These are phyloP conservation scores for Magallana ariakensis DNA, from an alignment of 1,140 invertebrate species.

Conservation along the genomic window DNA sequence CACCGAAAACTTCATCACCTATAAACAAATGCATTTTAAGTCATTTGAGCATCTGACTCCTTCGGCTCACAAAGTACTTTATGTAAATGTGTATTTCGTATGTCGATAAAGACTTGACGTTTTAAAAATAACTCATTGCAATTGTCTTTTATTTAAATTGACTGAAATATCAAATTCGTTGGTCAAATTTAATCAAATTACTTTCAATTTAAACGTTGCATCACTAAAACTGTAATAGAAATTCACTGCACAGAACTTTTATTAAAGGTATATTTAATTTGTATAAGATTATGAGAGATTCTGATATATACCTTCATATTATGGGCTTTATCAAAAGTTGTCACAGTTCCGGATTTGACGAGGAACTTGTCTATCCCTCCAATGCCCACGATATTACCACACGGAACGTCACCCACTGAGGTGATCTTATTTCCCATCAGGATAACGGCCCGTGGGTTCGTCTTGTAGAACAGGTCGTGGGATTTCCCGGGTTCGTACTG, in stretches of 20 bases:
- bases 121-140: no score
- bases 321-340: conserved; percentile 99
- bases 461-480: conserved; percentile 98
- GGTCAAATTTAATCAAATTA: no score
- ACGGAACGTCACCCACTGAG: conserved; percentile 99
- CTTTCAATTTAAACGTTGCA: no score
- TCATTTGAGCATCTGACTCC: not conserved
- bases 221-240: no score
- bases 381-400: conserved; percentile 99
- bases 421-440: conserved; percentile 99
- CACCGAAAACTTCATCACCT: conserved; percentile 91
- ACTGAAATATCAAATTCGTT: no score
- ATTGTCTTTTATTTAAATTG: no score
- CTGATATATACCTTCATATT: conserved; percentile 88
- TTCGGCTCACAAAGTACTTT: no score
- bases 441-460: conserved; percentile 97
- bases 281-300: no score
- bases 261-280: no score
- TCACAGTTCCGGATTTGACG: conserved; percentile 99
- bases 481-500: conserved; percentile 98
- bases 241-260: no score
- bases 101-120: no score
- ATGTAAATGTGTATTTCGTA: no score
- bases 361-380: conserved; percentile 99
- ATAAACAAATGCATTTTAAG: not conserved